A percentile compares a stretch with the other conserved stretches of the same genome.
These are phyloP conservation scores for Phallusia fumigata DNA, from an alignment of 23 tunicate species.

Conservation along the genomic window DNA sequence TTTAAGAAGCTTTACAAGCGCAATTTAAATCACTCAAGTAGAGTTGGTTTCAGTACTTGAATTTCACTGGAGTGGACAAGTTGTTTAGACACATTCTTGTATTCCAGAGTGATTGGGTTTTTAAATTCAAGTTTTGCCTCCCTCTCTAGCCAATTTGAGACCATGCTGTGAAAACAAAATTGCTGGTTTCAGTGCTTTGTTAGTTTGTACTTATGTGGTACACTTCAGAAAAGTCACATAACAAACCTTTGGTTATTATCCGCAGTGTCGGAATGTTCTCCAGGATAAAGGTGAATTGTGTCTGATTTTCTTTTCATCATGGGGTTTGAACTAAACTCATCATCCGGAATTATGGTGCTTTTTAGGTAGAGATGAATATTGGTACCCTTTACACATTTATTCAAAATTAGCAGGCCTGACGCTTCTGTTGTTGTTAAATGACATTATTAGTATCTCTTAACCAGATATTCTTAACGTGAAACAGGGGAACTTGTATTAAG, in stretches of 20 bases:
- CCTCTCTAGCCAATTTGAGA: conserved; percentile 22
- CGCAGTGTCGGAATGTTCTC: neutral
- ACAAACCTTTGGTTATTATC: neutral
- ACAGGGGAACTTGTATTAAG: too few relatives aligned
- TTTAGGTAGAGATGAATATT: conserved; percentile 26
- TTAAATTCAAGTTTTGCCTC: conserved; percentile 56
- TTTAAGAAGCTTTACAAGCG: neutral
- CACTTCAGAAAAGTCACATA: too few relatives aligned
- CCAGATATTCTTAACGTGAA: too few relatives aligned
- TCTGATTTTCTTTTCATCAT: conserved; percentile 50
- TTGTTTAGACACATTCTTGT: conserved; percentile 37
- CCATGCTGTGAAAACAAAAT: neutral
- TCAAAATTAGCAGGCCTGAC: too few relatives aligned
- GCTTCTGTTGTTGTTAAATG: too few relatives aligned
- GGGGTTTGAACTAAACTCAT: conserved; percentile 27
- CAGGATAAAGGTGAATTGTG: conserved; percentile 11
- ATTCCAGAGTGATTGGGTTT: conserved; percentile 41
- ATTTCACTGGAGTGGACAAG: conserved; percentile 34
- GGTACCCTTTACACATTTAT: conserved; percentile 24
- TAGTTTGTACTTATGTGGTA: too few relatives aligned
- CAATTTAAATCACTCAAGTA: neutral
- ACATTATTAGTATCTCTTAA: too few relatives aligned
- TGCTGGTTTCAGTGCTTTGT: neutral
- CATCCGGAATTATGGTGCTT: conserved; percentile 28
- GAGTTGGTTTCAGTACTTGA: conserved; percentile 19